Conservation (phyloP, 1,140 invertebrate species). For the Aplysia californica region DNA sequence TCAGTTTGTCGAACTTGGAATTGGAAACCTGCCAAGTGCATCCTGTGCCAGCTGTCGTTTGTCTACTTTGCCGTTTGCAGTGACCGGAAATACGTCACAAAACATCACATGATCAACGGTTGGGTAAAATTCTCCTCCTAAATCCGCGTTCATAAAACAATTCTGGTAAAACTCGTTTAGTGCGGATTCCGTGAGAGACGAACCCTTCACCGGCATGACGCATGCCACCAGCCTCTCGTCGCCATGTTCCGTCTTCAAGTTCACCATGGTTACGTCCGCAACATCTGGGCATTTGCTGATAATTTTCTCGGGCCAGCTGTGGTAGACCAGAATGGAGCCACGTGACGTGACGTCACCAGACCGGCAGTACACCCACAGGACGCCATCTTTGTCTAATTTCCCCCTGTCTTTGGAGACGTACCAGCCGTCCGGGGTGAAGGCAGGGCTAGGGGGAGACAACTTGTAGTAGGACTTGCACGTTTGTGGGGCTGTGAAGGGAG, state of each 20-base stretch:
- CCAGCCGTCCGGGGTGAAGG: neutral
- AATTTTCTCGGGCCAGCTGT: neutral
- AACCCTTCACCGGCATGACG: neutral
- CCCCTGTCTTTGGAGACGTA: neutral
- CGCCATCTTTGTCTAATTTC: neutral
- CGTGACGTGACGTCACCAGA: neutral
- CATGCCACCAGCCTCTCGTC: neutral
- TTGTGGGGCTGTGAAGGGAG: neutral
- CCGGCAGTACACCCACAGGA: neutral
- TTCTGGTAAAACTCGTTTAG: neutral
- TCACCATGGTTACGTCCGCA: neutral
- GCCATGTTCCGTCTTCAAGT: neutral
- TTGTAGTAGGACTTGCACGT: neutral
- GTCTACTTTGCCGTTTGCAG: neutral
- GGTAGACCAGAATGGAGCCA: neutral
- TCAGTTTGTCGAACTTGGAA: no score
- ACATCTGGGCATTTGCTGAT: conserved; percentile 9
- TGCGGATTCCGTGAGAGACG: neutral
- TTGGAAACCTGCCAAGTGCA: no score
- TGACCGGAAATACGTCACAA: neutral
- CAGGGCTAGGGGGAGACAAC: neutral
- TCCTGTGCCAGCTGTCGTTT: neutral
- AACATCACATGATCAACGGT: neutral
- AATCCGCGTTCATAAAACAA: neutral
- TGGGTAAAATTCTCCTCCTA: neutral